phyloP scores from a whole-genome alignment of 2,113 vertebrate genomes.

The Chaetura pelagica region DNA sequence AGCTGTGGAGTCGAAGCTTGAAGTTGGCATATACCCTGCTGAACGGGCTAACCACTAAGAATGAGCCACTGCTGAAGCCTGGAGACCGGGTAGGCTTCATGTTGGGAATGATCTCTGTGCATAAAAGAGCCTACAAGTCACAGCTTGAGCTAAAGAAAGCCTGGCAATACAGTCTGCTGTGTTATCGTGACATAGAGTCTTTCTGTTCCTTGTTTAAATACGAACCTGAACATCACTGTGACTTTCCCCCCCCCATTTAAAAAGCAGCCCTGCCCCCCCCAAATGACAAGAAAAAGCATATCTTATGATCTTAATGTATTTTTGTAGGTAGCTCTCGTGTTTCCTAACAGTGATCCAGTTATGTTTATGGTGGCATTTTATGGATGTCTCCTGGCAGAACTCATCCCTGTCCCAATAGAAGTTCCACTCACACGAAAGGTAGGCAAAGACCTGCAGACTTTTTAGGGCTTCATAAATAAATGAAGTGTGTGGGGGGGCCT shows the following conservation, averaged over 20 bases:
- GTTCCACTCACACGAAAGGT: constrained; percentile 97
- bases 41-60: constrained; percentile 91
- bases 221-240: background rate
- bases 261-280: background rate
- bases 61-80: constrained; percentile 89
- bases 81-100: constrained; percentile 90
- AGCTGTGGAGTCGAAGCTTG: constrained; percentile 95
- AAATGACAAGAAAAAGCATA: fast-evolving
- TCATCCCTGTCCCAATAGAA: constrained; percentile 96
- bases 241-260: background rate
- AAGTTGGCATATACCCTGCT: constrained; percentile 95
- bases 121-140: background rate
- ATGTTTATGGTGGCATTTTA: constrained; percentile 99
- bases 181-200: background rate
- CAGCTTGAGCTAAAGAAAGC: background rate
- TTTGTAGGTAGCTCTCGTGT: constrained; percentile 92
- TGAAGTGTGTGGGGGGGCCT: background rate
- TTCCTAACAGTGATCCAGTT: constrained; percentile 95
- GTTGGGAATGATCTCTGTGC: background rate
- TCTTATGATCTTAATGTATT: background rate
- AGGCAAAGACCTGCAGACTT: background rate
- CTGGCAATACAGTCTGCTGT: background rate
- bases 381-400: constrained; percentile 92
- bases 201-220: background rate
- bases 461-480: background rate